Evolutionary conservation across 1,140 invertebrate genomes (phyloP).

Genomic region (Tetragnatha versicolor): DNA sequence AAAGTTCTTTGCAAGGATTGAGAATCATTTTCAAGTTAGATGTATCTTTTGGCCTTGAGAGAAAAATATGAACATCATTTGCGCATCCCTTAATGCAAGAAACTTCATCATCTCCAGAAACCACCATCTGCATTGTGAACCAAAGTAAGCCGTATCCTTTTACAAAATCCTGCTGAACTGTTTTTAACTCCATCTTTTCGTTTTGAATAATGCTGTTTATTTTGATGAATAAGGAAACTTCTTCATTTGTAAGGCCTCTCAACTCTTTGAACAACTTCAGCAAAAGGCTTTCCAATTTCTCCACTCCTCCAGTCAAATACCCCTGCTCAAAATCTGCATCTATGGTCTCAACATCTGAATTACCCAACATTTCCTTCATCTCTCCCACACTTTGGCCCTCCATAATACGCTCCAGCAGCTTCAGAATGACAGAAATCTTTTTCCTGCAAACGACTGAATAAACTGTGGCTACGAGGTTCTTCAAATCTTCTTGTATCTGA

Average conservation of each 20-base stretch:
- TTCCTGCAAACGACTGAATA: not conserved
- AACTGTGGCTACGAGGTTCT: not conserved
- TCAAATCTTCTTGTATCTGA: constrained; percentile 23
- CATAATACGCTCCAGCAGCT: not conserved
- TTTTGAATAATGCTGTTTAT: not conserved
- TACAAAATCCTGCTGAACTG: not conserved
- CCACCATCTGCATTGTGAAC: not conserved
- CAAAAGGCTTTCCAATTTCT: constrained; percentile 1
- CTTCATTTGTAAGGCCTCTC: not conserved
- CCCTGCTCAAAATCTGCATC: not conserved
- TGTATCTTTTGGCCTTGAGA: not conserved
- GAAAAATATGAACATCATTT: not conserved
- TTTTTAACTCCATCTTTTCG: not conserved
- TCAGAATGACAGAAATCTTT: not conserved
- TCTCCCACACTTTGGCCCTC: not conserved
- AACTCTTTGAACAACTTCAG: not conserved
- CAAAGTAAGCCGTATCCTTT: not conserved
- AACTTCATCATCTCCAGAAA: not conserved
- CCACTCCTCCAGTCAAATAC: not conserved
- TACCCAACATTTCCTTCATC: not conserved
- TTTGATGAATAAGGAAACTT: not conserved
- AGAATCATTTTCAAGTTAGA: not conserved
- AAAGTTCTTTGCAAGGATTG: not conserved
- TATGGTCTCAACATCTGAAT: not conserved
- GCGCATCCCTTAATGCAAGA: not conserved